Evolutionary conservation across 1,140 invertebrate species (phyloP), one percentile per base, ranked within the genome.

Genomic region (Trichoplusia ni): DNA sequence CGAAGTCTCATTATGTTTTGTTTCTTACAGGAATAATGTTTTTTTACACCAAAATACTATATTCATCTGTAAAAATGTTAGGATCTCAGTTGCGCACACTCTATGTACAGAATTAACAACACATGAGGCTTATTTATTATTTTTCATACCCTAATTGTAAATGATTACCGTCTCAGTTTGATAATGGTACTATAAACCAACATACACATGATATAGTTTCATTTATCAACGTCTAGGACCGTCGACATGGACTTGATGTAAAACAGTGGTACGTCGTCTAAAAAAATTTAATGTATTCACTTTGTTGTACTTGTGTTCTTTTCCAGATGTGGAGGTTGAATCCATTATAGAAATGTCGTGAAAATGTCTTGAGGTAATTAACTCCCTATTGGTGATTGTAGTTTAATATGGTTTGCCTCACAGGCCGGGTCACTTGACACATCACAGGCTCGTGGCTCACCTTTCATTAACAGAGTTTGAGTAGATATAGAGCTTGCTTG

Each of bases 291-390:
- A 79, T 81, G 75, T 89, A 90, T 87, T 90, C 81, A 90, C 82
- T 84, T 89, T 89, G 88, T 90, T 90, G 88, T 90, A 90, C 86
- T 90, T 90, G 88, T 90, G 88, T 90, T 90, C 88, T 90, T 90
- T 90, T 90, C 78, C 88, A 90, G 88, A 90, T 90, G 82, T 90
- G 86, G 88, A 83, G 88, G 85, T 89, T 90, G 85, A 90, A 86
- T 88, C 87, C 82, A 86, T 89, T 86, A 87, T 90, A 88, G 85
- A 90, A 90, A 89, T 90, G 77, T 89, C 84, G 88, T 89, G 88
- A 88, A 84, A 87, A 86, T 86, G 82, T 89, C 75, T 87, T 87
- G 88, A 90, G 88, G 88, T 90, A 90, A 90, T 88, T 89, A 89
- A 88, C 84, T 90, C 80, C 77, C 79, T 90, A 89, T 79, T 87